Evolutionary conservation across 2,797 vertebrate genomes (phyloP), one percentile per base, ranked within the genome.

Genomic region (Galago senegalensis): DNA sequence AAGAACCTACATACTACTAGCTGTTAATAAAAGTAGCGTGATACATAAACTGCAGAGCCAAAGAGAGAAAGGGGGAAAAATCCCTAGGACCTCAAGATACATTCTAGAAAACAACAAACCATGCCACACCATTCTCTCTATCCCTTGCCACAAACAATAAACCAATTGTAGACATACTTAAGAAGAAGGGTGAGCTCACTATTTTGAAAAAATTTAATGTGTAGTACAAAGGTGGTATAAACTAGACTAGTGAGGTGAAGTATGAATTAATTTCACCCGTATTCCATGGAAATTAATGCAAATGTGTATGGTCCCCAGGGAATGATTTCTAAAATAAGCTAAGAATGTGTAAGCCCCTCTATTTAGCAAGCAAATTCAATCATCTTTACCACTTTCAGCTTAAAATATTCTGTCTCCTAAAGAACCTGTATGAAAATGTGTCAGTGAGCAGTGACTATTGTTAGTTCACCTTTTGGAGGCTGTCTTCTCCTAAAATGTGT

Each of bases 321-420:
- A 3, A 75, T 43, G 29, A 69, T 72, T 84, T 63, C 56, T 77
- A 79, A 94, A 95, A 88, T 81, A 85, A 96, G 29, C 65, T 75
- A 37, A 75, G 37, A 82, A 86, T 70, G 34, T 63, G 7, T 31
- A 83, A 92, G 34, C 4, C 7, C 12, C 46, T 81, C 70, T 27
- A 60, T 69, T 79, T 93, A 84, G 77, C 92, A 94, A 88, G 72
- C 56, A 87, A 76, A 96, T 34, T 76, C 60, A 83, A n/a, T 92
- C 31, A 79, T 87, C 18, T 87, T 83, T 43, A 85, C 29, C n/a
- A 61, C 18, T 79, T 17, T n/a, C 10, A 87, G 43, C 20, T 89
- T 81, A 92, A 88, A 93, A 95, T 73, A 95, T 23, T 85, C 76
- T 90, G 9, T 80, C 43, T 93, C 56, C 37, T 70, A 75, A 65